These are phyloP conservation scores for Hystrix brachyura DNA, from an alignment of 2,113 vertebrate species.

Conservation along the genomic window DNA sequence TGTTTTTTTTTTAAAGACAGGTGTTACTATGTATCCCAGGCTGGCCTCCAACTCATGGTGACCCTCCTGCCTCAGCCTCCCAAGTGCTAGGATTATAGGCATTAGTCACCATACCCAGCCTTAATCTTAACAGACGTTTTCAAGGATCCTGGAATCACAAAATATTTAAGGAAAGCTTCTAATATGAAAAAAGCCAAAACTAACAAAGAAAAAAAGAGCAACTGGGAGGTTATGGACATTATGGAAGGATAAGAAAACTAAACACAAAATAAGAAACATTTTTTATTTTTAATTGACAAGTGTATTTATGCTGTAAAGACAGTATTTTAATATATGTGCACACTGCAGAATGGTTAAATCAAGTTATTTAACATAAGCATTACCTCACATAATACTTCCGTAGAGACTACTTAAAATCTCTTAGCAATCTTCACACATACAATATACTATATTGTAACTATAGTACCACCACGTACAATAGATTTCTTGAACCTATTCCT, in stretches of 20 bases:
- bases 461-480: background rate
- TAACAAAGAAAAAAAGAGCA: background rate
- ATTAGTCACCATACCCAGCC: too few species aligned
- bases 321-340: background rate
- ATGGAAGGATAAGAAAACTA: background rate
- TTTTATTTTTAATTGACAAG: background rate
- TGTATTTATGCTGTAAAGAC: background rate
- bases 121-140: background rate
- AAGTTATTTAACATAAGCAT: background rate
- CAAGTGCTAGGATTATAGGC: too few species aligned
- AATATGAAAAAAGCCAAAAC: conserved; percentile 11
- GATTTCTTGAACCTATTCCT: background rate
- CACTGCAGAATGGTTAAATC: background rate
- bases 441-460: background rate
- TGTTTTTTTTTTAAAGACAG: too few species aligned
- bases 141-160: background rate
- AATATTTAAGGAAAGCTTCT: background rate
- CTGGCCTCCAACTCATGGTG: too few species aligned
- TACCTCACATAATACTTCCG: background rate
- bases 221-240: background rate
- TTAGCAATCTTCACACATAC: background rate
- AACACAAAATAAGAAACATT: background rate
- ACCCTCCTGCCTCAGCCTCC: too few species aligned
- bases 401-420: background rate
- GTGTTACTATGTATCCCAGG: too few species aligned